Conservation (phyloP, 1,140 invertebrate species). For the Diuraphis noxia region DNA sequence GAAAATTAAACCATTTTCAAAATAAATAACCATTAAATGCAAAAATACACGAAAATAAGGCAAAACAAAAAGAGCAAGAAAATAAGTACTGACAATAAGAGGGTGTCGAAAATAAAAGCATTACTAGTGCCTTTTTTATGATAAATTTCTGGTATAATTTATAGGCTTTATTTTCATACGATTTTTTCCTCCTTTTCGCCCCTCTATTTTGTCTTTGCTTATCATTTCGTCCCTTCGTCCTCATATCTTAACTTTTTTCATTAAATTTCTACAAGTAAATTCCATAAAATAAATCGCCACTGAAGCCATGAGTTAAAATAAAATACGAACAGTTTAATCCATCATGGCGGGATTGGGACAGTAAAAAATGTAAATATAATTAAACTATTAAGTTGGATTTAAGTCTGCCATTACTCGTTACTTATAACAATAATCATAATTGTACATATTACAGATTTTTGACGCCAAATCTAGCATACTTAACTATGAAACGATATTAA, state of each 20-base stretch:
- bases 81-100: not conserved
- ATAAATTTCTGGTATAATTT: slow-evolving; percentile 28
- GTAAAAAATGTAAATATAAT: not conserved
- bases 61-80: not conserved
- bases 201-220: not conserved
- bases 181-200: not conserved
- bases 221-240: not conserved
- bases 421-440: not conserved
- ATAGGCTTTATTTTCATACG: slow-evolving; percentile 23
- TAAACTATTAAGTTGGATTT: not conserved
- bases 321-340: slow-evolving; percentile 2
- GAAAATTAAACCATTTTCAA: not conserved
- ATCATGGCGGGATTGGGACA: not conserved
- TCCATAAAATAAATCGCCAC: slow-evolving; percentile 19
- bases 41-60: not conserved
- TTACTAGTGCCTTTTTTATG: not conserved
- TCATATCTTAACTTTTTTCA: slow-evolving; percentile 36
- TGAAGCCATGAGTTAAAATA: not conserved
- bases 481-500: not conserved
- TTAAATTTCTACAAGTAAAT: slow-evolving; percentile 28
- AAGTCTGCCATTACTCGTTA: not conserved
- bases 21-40: not conserved
- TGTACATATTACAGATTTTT: not conserved
- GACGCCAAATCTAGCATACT: not conserved
- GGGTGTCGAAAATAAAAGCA: not conserved